phyloP scores from a whole-genome alignment of 2,797 vertebrate genomes.

The Eulemur coronatus region DNA sequence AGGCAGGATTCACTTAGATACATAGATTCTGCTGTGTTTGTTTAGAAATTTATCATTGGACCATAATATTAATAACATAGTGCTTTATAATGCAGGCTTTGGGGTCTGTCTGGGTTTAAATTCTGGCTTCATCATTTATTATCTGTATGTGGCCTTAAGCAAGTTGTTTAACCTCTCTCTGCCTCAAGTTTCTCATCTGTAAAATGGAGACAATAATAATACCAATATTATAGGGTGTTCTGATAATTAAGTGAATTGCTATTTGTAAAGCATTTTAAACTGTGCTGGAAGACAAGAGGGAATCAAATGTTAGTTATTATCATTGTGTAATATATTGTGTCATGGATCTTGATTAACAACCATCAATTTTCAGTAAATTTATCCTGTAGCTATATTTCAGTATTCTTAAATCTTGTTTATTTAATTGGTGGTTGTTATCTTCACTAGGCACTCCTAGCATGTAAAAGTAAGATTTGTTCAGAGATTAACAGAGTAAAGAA shows the following conservation, averaged over 20 bases:
- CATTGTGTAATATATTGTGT: not conserved
- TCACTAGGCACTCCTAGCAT: not conserved
- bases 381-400: not conserved
- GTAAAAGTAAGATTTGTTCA: not conserved
- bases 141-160: not conserved
- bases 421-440: not conserved
- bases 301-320: not conserved
- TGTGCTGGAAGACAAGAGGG: not conserved
- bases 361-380: not conserved
- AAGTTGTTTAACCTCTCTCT: not conserved
- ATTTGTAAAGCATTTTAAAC: not conserved
- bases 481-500: not conserved
- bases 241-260: not conserved
- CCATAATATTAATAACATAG: not conserved
- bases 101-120: not conserved
- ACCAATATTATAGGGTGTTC: not conserved
- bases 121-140: not conserved
- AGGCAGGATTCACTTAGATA: not conserved
- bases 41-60: not conserved
- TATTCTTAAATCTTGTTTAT: not conserved
- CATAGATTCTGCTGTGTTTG: not conserved
- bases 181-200: not conserved
- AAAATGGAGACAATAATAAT: not conserved
- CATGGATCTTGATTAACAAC: not conserved
- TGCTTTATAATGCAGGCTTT: not conserved